These are phyloP conservation scores for Rhizomys pruinosus DNA, from an alignment of 2,113 vertebrate genomes.

Conservation along the genomic window DNA sequence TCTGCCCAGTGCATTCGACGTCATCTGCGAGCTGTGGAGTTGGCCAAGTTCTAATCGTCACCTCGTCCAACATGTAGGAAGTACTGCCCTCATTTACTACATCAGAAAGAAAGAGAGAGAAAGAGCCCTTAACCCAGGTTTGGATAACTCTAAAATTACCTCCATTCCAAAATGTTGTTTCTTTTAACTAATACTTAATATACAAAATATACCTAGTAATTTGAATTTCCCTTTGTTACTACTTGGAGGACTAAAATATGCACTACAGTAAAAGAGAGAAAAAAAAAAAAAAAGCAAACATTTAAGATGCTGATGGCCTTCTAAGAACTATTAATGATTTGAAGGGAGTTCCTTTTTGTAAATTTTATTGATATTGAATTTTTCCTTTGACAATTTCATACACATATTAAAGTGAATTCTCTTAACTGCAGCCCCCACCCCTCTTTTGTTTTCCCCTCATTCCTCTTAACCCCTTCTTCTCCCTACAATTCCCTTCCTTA, in stretches of 20 bases:
- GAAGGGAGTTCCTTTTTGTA: no score
- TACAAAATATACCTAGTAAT: not conserved
- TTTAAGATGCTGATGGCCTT: not conserved
- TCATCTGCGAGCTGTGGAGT: not conserved
- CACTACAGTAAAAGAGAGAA: not conserved
- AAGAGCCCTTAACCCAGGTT: not conserved
- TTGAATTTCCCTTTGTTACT: not conserved
- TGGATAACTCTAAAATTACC: constrained; percentile 46
- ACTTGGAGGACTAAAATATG: not conserved
- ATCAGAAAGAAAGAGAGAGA: not conserved
- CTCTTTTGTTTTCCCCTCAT: not conserved
- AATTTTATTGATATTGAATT: no score
- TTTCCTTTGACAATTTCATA: not conserved
- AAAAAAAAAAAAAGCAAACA: not conserved
- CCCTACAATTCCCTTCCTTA: not conserved
- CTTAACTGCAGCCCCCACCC: not conserved
- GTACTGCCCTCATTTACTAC: not conserved
- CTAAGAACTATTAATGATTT: not conserved
- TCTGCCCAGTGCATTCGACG: not conserved
- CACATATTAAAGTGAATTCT: not conserved
- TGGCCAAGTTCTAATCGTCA: constrained; percentile 2
- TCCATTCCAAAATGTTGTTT: constrained; percentile 22
- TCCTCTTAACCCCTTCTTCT: not conserved
- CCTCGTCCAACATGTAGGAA: not conserved
- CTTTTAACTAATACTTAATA: not conserved